Evolutionary conservation across 2,888 invertebrate species (phyloP).

Genomic region (Papilio elwesi): DNA sequence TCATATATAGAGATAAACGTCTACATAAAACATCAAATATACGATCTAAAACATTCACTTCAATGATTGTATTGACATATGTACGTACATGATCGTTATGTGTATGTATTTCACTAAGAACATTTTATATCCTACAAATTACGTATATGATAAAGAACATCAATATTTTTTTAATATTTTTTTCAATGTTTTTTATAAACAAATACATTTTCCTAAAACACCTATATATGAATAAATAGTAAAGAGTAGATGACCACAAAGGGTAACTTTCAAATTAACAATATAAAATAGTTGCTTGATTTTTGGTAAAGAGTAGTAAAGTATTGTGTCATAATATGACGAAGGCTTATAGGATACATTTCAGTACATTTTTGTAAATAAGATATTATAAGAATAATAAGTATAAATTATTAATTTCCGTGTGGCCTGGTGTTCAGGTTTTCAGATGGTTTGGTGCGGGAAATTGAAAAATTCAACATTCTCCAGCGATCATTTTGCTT

Average conservation of each 20-base stretch:
- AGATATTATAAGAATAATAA: constrained; percentile 14
- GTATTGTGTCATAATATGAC: constrained; percentile 43
- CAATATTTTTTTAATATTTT: constrained; percentile 29
- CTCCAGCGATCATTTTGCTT: neutral
- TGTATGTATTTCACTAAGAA: neutral
- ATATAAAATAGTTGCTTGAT: constrained; percentile 37
- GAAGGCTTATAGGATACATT: constrained; percentile 41
- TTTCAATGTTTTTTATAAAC: constrained; percentile 12
- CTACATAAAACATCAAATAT: neutral
- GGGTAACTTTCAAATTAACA: constrained; percentile 34
- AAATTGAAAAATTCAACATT: constrained; percentile 9
- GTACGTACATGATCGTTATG: neutral
- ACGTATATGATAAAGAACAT: constrained; percentile 24
- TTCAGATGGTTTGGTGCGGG: neutral
- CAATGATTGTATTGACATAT: neutral
- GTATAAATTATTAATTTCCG: neutral
- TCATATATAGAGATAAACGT: neutral
- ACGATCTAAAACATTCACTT: neutral
- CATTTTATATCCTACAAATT: neutral
- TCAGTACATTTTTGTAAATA: constrained; percentile 35
- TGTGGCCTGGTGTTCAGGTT: neutral
- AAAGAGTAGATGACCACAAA: constrained; percentile 26
- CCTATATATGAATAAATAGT: constrained; percentile 26
- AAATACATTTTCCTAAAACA: constrained; percentile 22
- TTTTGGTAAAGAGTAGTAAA: constrained; percentile 37